Base-by-base conservation (phyloP, 2,888 invertebrate genomes). In the Habrosyne pyritoides region DNA sequence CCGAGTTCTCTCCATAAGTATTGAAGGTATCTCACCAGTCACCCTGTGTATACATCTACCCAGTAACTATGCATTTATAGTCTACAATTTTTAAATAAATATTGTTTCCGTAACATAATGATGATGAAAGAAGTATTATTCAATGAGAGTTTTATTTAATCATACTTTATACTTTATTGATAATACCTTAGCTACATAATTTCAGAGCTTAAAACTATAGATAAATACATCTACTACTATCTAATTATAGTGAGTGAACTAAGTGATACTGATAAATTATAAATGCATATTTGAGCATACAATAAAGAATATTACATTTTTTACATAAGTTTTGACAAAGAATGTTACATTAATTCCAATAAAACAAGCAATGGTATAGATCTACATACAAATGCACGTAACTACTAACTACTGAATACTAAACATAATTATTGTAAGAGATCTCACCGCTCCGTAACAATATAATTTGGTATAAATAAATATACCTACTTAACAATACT, bases 401-500 rank as follows among this genome's bases (percentile, higher is more conserved):
- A 49, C 51, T 12, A 28, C 33, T 52, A 48, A 24, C 46, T 54
- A 57, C 28, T 53, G 42, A 42, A 22, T 48, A 58, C 51, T 52
- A 62, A 58, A 55, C 56, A 56, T 46, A 53, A 46, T 47, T 53
- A 47, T 22, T 47, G 54, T 30, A 57, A 60, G 59, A 65, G 63
- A 66, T 66, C 64, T 53, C 50, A 36, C 53, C 48, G 30, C 49
- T 53, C 48, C 49, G 63, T 53, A 54, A 52, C 53, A 53, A 49
- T 60, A 60, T 36, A 64, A 63, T 69, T 73, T 76, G 73, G 71
- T 74, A 66, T 61, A 53, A 60, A 59, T 57, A 61, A 42, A 42
- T 42, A 42, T 42, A 42, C 18, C 18, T 57, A 65, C 54, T 53
- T 52, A 60, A 55, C 54, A 48, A 59, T 57, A 69, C 48, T 55